These are phyloP conservation scores for Campopleginae sp. DNA, from an alignment of 2,888 invertebrate species.

Conservation along the genomic window DNA sequence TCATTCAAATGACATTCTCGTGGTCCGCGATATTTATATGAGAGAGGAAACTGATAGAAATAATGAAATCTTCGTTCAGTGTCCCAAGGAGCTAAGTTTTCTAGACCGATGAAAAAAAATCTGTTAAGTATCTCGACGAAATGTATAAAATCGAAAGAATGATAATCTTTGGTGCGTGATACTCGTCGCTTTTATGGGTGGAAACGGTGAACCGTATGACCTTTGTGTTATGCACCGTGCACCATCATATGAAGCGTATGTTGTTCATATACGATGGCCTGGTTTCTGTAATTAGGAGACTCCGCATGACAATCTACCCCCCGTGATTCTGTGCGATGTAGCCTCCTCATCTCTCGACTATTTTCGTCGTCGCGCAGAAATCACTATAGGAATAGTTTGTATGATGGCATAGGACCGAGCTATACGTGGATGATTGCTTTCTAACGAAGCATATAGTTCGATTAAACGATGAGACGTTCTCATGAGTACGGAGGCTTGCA, in stretches of 20 bases:
- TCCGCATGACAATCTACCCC: conserved; percentile 53
- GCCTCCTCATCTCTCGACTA: conserved; percentile 7
- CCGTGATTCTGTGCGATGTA: conserved; percentile 41
- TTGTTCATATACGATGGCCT: conserved; percentile 64
- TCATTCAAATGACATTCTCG: no score
- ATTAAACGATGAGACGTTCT: conserved; percentile 30
- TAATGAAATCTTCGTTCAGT: no score
- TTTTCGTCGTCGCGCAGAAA: conserved; percentile 51
- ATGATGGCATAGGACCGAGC: conserved; percentile 12
- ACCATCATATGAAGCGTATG: conserved; percentile 27
- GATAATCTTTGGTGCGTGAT: background rate
- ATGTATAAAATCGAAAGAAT: background rate
- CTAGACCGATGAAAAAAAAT: background rate
- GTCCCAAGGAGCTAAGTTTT: no score
- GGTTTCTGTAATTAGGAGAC: conserved; percentile 70
- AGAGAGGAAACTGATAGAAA: no score
- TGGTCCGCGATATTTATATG: no score
- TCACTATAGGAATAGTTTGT: conserved; percentile 45
- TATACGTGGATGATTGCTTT: conserved; percentile 34
- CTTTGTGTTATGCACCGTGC: conserved; percentile 36
- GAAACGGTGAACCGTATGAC: conserved; percentile 7
- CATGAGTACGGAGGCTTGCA: background rate
- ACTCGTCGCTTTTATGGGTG: background rate
- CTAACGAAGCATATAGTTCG: conserved; percentile 31
- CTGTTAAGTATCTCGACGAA: background rate